Evolutionary conservation across 1,140 invertebrate species (phyloP), one percentile per base, ranked within the genome.

Genomic region (Holcopasites calliopsidis): DNA sequence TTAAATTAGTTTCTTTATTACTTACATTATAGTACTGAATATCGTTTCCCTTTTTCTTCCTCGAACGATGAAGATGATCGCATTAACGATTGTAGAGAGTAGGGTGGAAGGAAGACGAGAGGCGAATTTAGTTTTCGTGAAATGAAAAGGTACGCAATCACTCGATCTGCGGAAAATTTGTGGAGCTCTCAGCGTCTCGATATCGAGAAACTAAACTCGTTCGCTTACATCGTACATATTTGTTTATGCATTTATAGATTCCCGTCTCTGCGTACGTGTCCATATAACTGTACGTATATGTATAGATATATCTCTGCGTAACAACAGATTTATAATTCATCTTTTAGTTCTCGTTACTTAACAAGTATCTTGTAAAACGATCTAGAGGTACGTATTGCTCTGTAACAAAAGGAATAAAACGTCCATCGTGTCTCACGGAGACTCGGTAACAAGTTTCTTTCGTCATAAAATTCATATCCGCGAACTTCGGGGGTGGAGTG

Each of bases 21-120:
- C 5, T 47, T 47, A 13, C 31, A 26, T 55, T 23, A 11, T 57
- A 71, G 11, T 58, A 65, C 31, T 60, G 66, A 70, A 71, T 76
- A 73, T 74, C 40, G 13, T 62, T 28, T 44, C 5, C 16, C 18
- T 18, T 40, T 44, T 74, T 38, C 55, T n/a, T 71, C 35, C 73
- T 60, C 18, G 65, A 78, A 75, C 68, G 42, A 80, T 71, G 42
- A 80, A 61, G 65, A 74, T 69, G 23, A 66, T n/a, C 40, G 11
- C 13, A 18, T 58, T 64, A 70, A 21, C n/a, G n/a, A n/a, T n/a
- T n/a, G n/a, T 55, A 23, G 6, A 33, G 40, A 23, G 28, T 10
- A 2, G 3, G 11, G 26, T 21, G 28, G 8, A 1, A 5, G 31
- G 23, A 38, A 58, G 33, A 40, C 23, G 38, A 64, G 10, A 23